Percentiles rank a stretch among this genome's conserved stretches.
Conservation (phyloP, 2,797 vertebrate species). For the Scomberomorus guttatus region DNA sequence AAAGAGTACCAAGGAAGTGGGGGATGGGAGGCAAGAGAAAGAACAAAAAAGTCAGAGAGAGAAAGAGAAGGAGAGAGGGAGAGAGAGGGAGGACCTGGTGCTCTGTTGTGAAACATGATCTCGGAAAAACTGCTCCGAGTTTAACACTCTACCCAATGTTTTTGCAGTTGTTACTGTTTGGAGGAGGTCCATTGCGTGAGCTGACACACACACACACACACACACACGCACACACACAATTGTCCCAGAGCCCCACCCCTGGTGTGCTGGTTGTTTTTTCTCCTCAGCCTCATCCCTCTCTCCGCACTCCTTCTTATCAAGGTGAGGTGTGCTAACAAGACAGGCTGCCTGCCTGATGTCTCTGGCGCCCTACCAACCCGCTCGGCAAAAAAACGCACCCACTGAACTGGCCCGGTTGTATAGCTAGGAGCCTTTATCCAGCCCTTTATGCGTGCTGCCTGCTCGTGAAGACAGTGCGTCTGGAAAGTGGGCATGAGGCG, state of each 20-base stretch:
- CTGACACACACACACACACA: constrained; percentile 41
- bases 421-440: constrained; percentile 68
- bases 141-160: constrained; percentile 81
- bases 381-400: constrained; percentile 30
- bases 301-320: constrained; percentile 79
- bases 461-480: constrained; percentile 59
- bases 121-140: constrained; percentile 79
- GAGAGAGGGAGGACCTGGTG: constrained; percentile 63
- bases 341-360: constrained; percentile 73
- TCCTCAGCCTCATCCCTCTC: constrained; percentile 70
- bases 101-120: constrained; percentile 84
- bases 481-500: constrained; percentile 71
- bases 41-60: constrained; percentile 15
- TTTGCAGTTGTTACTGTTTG: constrained; percentile 84
- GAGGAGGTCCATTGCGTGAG: constrained; percentile 80
- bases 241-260: constrained; percentile 76
- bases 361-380: constrained; percentile 73
- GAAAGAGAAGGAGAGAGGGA: constrained; percentile 6
- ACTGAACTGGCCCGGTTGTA: constrained; percentile 65
- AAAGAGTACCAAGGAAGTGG: constrained; percentile 52
- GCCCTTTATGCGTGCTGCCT: constrained; percentile 52
- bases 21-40: constrained; percentile 56
- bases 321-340: constrained; percentile 82
- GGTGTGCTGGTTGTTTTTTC: constrained; percentile 75
- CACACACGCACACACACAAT: constrained; percentile 29